phyloP scores from a whole-genome alignment of 2,888 invertebrate species.

The Deroplatys truncata region DNA sequence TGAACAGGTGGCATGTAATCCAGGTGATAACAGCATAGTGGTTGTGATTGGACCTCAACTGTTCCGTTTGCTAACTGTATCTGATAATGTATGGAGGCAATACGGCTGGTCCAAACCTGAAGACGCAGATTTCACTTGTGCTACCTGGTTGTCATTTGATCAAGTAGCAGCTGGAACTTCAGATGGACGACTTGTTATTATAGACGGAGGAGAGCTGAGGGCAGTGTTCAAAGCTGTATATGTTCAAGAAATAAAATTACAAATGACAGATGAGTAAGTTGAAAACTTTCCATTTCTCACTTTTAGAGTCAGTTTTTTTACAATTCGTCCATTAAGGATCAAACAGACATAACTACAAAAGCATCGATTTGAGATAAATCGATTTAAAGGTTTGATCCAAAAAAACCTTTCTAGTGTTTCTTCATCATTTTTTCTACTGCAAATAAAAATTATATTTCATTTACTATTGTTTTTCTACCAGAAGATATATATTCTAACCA shows the following conservation, averaged over 20 bases:
- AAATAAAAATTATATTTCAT: no score
- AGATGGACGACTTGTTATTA: constrained; percentile 68
- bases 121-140: constrained; percentile 65
- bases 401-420: no score
- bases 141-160: constrained; percentile 80
- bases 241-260: constrained; percentile 57
- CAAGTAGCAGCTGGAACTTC: constrained; percentile 77
- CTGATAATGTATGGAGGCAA: constrained; percentile 75
- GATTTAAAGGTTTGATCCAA: no score
- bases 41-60: constrained; percentile 61
- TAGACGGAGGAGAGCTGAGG: constrained; percentile 83
- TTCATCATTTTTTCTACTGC: no score
- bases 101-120: constrained; percentile 83
- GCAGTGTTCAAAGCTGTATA: constrained; percentile 60
- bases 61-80: constrained; percentile 70
- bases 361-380: no score
- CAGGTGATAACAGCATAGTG: constrained; percentile 68
- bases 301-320: background rate
- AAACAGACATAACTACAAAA: no score
- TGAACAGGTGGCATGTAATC: constrained; percentile 68
- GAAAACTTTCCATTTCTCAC: background rate
- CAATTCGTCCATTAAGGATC: no score
- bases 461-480: no score
- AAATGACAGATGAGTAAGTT: constrained; percentile 55
- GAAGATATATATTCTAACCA: no score